Conservation (phyloP, 2,113 vertebrate species). For the Pelvicachromis taeniatus region DNA sequence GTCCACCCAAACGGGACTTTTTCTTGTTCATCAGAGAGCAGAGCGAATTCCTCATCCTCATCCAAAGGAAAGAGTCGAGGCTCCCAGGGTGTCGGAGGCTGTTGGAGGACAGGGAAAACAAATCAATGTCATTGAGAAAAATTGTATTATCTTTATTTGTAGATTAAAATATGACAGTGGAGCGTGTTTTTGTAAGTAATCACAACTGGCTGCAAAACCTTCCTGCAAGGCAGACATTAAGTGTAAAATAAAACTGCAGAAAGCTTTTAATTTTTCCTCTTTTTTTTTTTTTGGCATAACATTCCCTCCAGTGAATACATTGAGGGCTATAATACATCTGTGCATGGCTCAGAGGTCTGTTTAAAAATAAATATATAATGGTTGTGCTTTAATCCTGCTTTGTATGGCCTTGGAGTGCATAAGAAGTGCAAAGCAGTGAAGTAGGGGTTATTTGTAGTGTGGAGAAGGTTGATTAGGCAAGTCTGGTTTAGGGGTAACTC, state of each 20-base stretch:
- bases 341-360: background rate
- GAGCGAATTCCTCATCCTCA: background rate
- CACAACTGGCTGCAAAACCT: background rate
- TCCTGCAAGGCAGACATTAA: background rate
- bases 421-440: background rate
- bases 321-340: background rate
- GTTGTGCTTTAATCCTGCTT: background rate
- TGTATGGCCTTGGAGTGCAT: background rate
- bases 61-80: slow-evolving; percentile 45
- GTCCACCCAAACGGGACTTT: background rate
- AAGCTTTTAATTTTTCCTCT: background rate
- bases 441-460: background rate
- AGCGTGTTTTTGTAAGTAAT: background rate
- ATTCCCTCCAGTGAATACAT: background rate
- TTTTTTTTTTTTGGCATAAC: background rate
- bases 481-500: slow-evolving; percentile 23
- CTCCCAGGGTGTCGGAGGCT: slow-evolving; percentile 49
- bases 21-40: slow-evolving; percentile 1
- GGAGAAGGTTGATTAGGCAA: slow-evolving; percentile 36
- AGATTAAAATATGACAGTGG: background rate
- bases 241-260: background rate
- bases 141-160: background rate
- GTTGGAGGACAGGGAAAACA: background rate
- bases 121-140: background rate
- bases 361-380: background rate